Evolutionary conservation across 2,797 vertebrate genomes (phyloP).

Genomic region (Sebastolobus alascanus): DNA sequence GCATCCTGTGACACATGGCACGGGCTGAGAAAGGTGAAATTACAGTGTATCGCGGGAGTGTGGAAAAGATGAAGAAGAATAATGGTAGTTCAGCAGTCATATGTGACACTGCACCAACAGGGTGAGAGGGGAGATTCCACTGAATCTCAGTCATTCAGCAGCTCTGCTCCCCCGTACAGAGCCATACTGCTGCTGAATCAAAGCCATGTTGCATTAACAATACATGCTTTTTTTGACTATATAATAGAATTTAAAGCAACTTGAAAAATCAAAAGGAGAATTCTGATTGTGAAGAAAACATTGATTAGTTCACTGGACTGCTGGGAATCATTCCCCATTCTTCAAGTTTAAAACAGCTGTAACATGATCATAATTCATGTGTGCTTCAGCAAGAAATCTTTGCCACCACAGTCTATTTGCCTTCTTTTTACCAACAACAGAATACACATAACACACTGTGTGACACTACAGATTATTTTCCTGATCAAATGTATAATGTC

Average conservation of each 20-base stretch:
- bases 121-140: conserved; percentile 15
- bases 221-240: background rate
- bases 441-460: background rate
- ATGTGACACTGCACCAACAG: background rate
- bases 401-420: background rate
- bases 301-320: background rate
- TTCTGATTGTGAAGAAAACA: background rate
- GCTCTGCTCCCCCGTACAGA: background rate
- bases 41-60: conserved; percentile 57
- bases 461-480: background rate
- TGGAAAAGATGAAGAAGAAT: conserved; percentile 45
- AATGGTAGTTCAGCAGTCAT: conserved; percentile 35
- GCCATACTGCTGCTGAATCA: background rate
- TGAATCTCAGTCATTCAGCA: conserved; percentile 12
- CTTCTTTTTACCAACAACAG: background rate
- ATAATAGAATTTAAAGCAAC: background rate
- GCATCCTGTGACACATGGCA: conserved; percentile 43
- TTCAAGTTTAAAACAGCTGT: background rate
- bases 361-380: background rate
- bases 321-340: background rate
- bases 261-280: background rate
- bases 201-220: background rate
- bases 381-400: background rate
- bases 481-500: background rate
- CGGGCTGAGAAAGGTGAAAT: conserved; percentile 59